Conservation (phyloP, 1,140 invertebrate genomes). For the Andrena cerasifolii region DNA sequence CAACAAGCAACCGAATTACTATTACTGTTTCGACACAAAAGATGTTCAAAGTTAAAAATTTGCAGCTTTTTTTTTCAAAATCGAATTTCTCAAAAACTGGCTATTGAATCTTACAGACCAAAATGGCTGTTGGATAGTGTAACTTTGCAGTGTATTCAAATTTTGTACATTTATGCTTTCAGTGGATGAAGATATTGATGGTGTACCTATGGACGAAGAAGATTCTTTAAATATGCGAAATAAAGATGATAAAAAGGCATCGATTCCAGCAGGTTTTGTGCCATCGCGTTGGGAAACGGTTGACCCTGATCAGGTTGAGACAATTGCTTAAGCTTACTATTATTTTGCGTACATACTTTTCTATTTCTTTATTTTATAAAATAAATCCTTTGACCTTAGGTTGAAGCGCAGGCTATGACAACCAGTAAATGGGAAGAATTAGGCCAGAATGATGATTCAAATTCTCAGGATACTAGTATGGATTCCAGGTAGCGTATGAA, state of each 20-base stretch:
- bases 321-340: conserved; percentile 7
- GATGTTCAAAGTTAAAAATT: too few species aligned
- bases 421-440: conserved; percentile 94
- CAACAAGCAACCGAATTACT: too few species aligned
- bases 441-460: conserved; percentile 83
- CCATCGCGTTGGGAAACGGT: conserved; percentile 98
- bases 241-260: conserved; percentile 76
- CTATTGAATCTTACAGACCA: too few species aligned
- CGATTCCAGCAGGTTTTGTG: conserved; percentile 87
- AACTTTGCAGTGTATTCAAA: neutral
- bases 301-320: conserved; percentile 89
- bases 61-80: too few species aligned
- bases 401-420: conserved; percentile 94
- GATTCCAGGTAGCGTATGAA: conserved; percentile 77
- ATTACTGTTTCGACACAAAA: too few species aligned
- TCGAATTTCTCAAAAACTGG: too few species aligned
- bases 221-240: conserved; percentile 69
- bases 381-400: conserved; percentile 77
- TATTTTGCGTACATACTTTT: too few species aligned
- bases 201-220: conserved; percentile 87
- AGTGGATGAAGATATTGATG: conserved; percentile 94
- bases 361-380: neutral
- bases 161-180: conserved; percentile 18
- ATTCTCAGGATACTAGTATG: conserved; percentile 80
- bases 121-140: too few species aligned